These are phyloP conservation scores for Polydrusus pterygomalis DNA, from an alignment of 2,888 invertebrate species.

Conservation along the genomic window DNA sequence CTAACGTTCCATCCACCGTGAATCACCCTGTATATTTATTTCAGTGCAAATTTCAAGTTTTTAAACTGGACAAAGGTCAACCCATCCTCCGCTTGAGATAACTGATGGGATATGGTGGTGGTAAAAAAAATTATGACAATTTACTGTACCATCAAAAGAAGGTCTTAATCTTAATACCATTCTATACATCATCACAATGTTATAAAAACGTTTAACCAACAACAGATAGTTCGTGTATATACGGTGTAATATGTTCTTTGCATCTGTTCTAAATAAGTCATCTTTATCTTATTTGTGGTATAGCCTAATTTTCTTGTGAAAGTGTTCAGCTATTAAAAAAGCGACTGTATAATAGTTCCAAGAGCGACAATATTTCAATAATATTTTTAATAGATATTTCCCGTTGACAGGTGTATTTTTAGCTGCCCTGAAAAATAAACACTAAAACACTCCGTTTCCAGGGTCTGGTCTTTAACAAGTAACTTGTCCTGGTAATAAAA, in stretches of 20 bases:
- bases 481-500: constrained; percentile 35
- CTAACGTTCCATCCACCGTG: too few species aligned
- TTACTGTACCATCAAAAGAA: too few species aligned
- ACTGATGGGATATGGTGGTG: too few species aligned
- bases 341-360: not conserved
- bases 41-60: too few species aligned
- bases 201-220: too few species aligned
- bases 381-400: constrained; percentile 45
- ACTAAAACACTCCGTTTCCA: constrained; percentile 14
- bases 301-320: constrained; percentile 8
- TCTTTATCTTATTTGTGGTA: constrained; percentile 8
- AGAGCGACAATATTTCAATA: constrained; percentile 31
- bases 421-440: constrained; percentile 36
- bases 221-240: too few species aligned
- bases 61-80: too few species aligned
- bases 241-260: not conserved
- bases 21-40: too few species aligned
- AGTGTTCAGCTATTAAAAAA: constrained; percentile 12
- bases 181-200: too few species aligned
- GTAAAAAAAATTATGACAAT: too few species aligned
- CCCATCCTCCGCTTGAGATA: too few species aligned
- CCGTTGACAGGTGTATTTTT: constrained; percentile 49
- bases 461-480: constrained; percentile 40
- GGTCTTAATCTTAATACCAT: too few species aligned
- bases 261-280: constrained; percentile 6